A percentile compares a stretch with the other conserved stretches of the same genome.
These are phyloP conservation scores for Cardinalis cardinalis DNA, from an alignment of 2,113 vertebrate species.

Conservation along the genomic window DNA sequence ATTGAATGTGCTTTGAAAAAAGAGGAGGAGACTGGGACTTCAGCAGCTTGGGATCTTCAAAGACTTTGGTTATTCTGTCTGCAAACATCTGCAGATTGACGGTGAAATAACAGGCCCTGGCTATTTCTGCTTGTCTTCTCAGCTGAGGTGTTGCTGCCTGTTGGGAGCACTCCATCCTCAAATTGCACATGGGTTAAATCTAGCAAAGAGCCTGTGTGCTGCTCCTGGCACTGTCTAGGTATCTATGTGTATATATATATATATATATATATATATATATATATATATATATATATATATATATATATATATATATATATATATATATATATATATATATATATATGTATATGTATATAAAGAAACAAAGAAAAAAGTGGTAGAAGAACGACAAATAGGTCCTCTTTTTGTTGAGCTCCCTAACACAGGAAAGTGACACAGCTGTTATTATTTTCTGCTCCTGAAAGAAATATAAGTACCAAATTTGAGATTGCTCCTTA, in stretches of 20 bases:
- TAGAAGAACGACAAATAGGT: background rate
- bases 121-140: background rate
- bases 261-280: background rate
- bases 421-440: background rate
- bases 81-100: background rate
- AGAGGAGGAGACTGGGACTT: background rate
- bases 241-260: no score
- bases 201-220: background rate
- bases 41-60: background rate
- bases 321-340: background rate
- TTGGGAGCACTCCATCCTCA: background rate
- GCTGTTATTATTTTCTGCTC: background rate
- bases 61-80: background rate
- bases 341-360: background rate
- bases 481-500: background rate
- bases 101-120: background rate
- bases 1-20: background rate
- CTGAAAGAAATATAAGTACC: background rate
- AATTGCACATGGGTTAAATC: background rate
- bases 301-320: background rate
- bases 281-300: background rate
- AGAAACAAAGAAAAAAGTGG: background rate
- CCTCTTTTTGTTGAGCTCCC: background rate
- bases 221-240: background rate
- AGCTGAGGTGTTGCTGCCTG: background rate